phyloP scores from a whole-genome alignment of 2,888 invertebrate genomes.

The Cephalotes varians region DNA sequence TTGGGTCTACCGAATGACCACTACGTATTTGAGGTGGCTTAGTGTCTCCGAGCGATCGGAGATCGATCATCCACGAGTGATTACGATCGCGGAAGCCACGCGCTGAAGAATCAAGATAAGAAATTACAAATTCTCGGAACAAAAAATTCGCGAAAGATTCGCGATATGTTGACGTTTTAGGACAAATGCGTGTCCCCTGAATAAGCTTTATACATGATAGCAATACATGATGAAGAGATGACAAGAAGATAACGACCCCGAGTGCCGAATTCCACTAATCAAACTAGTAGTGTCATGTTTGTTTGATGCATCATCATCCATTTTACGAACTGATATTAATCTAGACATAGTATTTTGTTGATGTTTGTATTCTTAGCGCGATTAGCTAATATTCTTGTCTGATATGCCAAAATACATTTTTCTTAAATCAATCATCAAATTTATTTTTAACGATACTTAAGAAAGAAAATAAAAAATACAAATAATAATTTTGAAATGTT shows the following conservation, averaged over 20 bases:
- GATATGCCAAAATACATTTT: not conserved
- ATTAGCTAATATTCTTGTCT: constrained; percentile 17
- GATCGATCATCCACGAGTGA: constrained; percentile 33
- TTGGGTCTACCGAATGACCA: constrained; percentile 71
- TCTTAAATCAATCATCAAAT: constrained; percentile 1
- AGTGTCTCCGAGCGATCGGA: constrained; percentile 54
- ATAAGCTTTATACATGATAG: constrained; percentile 53
- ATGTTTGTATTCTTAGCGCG: not conserved
- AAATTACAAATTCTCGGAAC: constrained; percentile 43
- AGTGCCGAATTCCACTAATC: constrained; percentile 78
- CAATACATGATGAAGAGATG: constrained; percentile 71
- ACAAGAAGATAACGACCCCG: constrained; percentile 80
- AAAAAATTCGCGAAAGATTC: not conserved
- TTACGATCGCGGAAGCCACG: constrained; percentile 21
- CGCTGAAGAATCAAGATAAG: not conserved
- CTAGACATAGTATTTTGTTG: constrained; percentile 71
- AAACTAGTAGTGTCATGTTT: constrained; percentile 72
- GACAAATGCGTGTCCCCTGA: not conserved
- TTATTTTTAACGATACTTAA: not conserved
- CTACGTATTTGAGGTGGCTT: constrained; percentile 72
- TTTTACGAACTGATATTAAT: constrained; percentile 76
- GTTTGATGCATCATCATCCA: constrained; percentile 77
- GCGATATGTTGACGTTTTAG: constrained; percentile 7
- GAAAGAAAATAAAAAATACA: not conserved
- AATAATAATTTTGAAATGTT: not conserved